Evolutionary conservation across 2,797 vertebrate species (phyloP).

Genomic region (Champsocephalus esox): DNA sequence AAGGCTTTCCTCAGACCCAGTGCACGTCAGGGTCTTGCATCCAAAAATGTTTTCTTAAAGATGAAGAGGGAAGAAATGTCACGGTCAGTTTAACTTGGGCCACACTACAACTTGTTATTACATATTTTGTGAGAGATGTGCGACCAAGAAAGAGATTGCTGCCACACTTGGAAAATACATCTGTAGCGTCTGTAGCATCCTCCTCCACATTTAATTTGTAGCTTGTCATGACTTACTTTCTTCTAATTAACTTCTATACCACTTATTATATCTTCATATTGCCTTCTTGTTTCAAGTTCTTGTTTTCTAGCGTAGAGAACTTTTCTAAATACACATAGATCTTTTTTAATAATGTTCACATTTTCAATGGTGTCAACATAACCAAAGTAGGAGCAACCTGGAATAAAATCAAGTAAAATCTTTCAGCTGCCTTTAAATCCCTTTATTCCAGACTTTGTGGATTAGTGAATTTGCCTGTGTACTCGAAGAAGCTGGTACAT

Average conservation of each 20-base stretch:
- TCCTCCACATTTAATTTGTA: constrained; percentile 5
- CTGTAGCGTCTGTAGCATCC: constrained; percentile 18
- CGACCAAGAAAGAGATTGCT: constrained; percentile 23
- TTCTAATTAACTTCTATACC: not conserved
- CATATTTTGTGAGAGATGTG: constrained; percentile 18
- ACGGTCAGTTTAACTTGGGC: constrained; percentile 65
- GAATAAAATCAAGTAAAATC: constrained; percentile 43
- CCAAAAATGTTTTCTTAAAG: constrained; percentile 47
- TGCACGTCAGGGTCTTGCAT: constrained; percentile 38
- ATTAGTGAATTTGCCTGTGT: constrained; percentile 55
- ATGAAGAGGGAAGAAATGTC: constrained; percentile 62
- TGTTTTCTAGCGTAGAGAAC: not conserved
- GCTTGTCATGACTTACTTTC: not conserved
- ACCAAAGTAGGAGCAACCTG: constrained; percentile 19
- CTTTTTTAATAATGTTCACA: constrained; percentile 20
- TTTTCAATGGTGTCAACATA: constrained; percentile 48
- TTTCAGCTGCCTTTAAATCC: constrained; percentile 41
- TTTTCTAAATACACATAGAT: constrained; percentile 9
- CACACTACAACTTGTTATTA: constrained; percentile 33
- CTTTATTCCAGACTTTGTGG: constrained; percentile 44
- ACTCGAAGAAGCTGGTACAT: constrained; percentile 45
- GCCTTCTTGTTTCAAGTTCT: not conserved
- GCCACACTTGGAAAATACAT: constrained; percentile 12
- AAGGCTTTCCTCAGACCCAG: constrained; percentile 46
- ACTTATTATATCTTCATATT: not conserved